Percentiles rank a stretch among this genome's conserved stretches.
These are phyloP conservation scores for Gallinago solitaria DNA, from an alignment of 2,797 vertebrate genomes.

Conservation along the genomic window DNA sequence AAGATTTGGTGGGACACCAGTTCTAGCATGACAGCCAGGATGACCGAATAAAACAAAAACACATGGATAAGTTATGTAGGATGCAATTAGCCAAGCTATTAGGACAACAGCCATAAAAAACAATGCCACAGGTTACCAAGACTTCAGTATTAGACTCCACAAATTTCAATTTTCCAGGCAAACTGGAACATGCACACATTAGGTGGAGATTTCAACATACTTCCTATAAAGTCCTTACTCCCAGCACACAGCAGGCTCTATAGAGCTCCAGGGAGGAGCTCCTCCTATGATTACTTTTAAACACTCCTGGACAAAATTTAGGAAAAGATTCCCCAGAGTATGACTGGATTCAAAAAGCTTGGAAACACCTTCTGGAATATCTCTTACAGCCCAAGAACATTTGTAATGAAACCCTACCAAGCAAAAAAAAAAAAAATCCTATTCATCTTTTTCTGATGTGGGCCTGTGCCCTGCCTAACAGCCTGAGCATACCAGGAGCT, in stretches of 20 bases:
- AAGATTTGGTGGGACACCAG: neutral
- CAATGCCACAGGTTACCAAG: neutral
- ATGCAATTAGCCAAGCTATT: neutral
- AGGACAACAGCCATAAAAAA: neutral
- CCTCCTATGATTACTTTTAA: constrained; percentile 10
- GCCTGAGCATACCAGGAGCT: neutral
- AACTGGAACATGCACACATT: neutral
- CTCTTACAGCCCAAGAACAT: neutral
- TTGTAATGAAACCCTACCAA: neutral
- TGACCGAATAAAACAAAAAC: neutral
- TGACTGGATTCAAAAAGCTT: neutral
- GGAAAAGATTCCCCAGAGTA: constrained; percentile 5
- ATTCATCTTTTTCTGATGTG: neutral
- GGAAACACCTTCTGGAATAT: constrained; percentile 15
- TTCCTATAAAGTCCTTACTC: neutral
- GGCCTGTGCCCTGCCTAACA: neutral
- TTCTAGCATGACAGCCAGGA: neutral
- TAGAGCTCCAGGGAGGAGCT: neutral
- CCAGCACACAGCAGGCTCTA: neutral
- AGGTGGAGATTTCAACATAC: neutral
- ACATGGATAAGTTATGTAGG: neutral
- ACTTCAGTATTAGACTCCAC: neutral
- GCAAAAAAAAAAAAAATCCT: neutral
- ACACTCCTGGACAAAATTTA: constrained; percentile 13
- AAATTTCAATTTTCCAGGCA: neutral